Base-by-base conservation (phyloP, 2,113 vertebrate species). In the Garra rufa region DNA sequence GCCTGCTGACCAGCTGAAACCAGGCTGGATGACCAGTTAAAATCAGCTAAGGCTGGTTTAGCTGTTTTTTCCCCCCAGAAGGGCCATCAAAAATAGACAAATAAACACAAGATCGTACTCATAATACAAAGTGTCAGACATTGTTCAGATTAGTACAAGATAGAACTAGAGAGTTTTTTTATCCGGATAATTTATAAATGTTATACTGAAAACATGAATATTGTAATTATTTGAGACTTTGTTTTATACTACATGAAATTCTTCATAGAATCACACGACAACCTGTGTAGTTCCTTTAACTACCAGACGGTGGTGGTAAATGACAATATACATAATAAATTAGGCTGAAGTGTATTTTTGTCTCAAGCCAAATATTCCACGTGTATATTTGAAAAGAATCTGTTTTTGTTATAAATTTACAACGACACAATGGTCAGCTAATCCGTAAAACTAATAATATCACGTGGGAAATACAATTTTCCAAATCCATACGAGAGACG, bases 261-360 rank as follows among this genome's bases (percentile, higher is more conserved):
- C 10, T 44, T 44, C 43, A 44, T 10, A 44, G 43, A 55, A 52
- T 52, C 15, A 52, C 34, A 34, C 6, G 8, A 38, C 9, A 26
- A 73, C 11, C n/a, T n/a, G 8, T 65, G 2, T 21, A 48, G 43
- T 80, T 80, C 4, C 5, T 67, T 46, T 46, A 67, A 9, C 59
- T 48, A 67, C 78, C 78, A 80, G 59, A 67, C 9, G 78, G 48
- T 67, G 78, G 77, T 21, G 57, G 1, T 80, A 67, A 48, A 44
- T 63, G 26, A 67, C 59, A 67, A 80, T 10, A n/a, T 80, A 65
- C 15, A 48, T 46, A 14, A 44, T 46, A n/a, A n/a, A 41, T 21
- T 19, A 14, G 7, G 6, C n/a, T 76, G 48, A 50, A 11, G 28
- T 34, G 69, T 5, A 30, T 38, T 6, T 34, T 38, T 38, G 28